These are phyloP conservation scores for Ophthalmolycus amberensis DNA, from an alignment of 2,113 vertebrate genomes.

Conservation along the genomic window DNA sequence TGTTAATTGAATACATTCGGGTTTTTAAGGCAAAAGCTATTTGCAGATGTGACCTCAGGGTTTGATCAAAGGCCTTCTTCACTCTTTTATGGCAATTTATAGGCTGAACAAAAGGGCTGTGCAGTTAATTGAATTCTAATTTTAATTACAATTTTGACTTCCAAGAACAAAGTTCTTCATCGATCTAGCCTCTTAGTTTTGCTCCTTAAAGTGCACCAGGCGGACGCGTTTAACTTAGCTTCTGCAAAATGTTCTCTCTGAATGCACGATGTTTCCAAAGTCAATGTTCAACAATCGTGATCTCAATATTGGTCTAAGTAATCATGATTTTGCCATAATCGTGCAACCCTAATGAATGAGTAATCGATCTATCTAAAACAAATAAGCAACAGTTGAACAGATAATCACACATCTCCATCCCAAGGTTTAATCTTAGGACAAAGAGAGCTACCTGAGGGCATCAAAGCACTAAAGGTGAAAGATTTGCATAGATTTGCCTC, in stretches of 20 bases:
- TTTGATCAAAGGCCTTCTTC: not conserved
- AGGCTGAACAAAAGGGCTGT: not conserved
- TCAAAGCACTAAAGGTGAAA: not conserved
- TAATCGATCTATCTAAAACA: not conserved
- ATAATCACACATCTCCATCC: not conserved
- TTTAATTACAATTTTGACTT: too few relatives aligned
- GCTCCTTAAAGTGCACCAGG: too few relatives aligned
- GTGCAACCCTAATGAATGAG: too few relatives aligned
- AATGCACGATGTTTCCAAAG: not conserved
- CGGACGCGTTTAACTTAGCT: not conserved
- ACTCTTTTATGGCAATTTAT: not conserved
- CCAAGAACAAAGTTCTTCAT: too few relatives aligned
- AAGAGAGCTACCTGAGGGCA: not conserved
- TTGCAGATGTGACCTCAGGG: not conserved
- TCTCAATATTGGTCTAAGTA: too few relatives aligned
- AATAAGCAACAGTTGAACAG: not conserved
- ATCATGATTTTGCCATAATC: too few relatives aligned
- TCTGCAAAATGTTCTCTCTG: not conserved
- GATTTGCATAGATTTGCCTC: not conserved
- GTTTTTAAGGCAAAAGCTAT: not conserved
- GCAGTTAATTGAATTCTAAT: not conserved
- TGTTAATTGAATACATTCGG: too few relatives aligned
- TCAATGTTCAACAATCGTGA: not conserved
- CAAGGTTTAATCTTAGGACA: not conserved
- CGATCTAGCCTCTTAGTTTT: too few relatives aligned